Base-by-base conservation (phyloP, 2,113 vertebrate genomes). In the Puffinus mauretanicus region DNA sequence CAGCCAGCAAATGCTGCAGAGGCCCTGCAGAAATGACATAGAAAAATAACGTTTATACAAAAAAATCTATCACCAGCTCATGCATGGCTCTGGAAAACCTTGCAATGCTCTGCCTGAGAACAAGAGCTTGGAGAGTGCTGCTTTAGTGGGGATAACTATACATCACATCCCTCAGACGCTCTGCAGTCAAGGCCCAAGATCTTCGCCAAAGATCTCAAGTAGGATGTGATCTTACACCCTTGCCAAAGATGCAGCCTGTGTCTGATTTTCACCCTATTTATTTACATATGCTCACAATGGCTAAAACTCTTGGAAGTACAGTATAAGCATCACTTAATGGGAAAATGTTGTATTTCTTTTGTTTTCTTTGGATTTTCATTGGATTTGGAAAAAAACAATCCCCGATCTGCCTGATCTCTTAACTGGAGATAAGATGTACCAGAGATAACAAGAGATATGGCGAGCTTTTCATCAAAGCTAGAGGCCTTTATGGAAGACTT, bases 321-420 rank as follows among this genome's bases (percentile, higher is more conserved):
- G 79, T 42, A 51, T 8, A 9, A 8, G 4, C 13, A 42, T 38
- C 16, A 15, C 25, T 75, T 60, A 55, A 71, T 36, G 5, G 9
- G 30, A 61, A 77, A 79, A 62, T 14, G 16, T 7, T 34, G 8
- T 58, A 10, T 70, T 90, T 91, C 71, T 95, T 88, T 47, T 32
- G 16, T 49, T 62, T 95, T 90, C 22, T 77, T 62, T 60, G 36
- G 25, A 36, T 60, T 75, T 51, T 60, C 38, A 12, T 13, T 80
- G 18, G 12, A 89, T 81, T 78, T 91, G 61, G 25, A 2, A 10
- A 54, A 93, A 82, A 82, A 49, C 7, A 83, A 61, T 46, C 46
- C 5, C 46, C 0, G 0, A 4, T 16, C 16, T 80, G 1, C 13
- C 44, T 65, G 20, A 64, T 19, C 11, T 77, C 7, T 30, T 77